Conservation (phyloP, 2,888 invertebrate genomes). For the Spisula subtruncata region DNA sequence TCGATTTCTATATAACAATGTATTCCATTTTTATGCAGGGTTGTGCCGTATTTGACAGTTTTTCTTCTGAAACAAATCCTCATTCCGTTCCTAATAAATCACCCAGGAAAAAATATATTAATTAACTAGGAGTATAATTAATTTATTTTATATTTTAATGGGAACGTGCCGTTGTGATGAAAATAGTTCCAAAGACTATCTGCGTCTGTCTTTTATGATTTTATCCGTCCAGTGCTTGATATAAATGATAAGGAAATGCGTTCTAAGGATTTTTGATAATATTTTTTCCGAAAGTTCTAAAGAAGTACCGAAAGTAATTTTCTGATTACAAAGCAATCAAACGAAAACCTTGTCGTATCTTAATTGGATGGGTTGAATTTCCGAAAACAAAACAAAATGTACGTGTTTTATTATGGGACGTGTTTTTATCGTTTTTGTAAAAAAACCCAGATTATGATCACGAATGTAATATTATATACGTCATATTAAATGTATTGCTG, state of each 20-base stretch:
- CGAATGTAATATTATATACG: too few species aligned
- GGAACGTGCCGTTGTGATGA: constrained; percentile 56
- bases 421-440: too few species aligned
- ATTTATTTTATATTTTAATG: constrained; percentile 48
- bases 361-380: background rate
- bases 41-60: too few species aligned
- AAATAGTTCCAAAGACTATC: constrained; percentile 48
- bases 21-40: constrained; percentile 12
- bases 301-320: background rate
- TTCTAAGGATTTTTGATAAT: background rate
- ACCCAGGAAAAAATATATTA: background rate
- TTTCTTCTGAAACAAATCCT: too few species aligned
- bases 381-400: too few species aligned
- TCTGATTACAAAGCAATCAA: background rate
- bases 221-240: constrained; percentile 39
- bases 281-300: background rate
- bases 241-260: constrained; percentile 5
- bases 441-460: too few species aligned
- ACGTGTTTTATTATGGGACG: too few species aligned
- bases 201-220: constrained; percentile 39
- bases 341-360: background rate
- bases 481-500: too few species aligned
- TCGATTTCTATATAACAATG: background rate
- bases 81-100: background rate
- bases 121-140: constrained; percentile 24